Base-by-base conservation (phyloP, 2,888 invertebrate species). In the Nymphalis c-album region DNA sequence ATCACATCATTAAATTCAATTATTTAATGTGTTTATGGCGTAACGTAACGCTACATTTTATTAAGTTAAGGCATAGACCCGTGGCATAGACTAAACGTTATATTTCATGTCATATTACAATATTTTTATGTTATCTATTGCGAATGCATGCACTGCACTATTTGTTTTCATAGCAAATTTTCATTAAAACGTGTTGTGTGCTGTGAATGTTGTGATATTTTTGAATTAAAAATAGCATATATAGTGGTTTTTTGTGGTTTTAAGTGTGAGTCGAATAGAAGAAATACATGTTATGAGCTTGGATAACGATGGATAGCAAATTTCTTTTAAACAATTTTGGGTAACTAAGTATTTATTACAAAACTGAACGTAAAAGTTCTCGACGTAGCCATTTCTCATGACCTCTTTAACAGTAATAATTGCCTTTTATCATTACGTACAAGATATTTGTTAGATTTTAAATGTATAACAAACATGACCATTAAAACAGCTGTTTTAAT, bases 321-420 rank as follows among this genome's bases (percentile, higher is more conserved):
- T 83, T 82, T 73, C 86, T 91, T 73, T 78, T 91, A 47, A 89
- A 91, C 70, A 90, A 90, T 78, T 78, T 90, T 73, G 82, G 88
- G 91, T 91, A 84, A 85, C 81, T 73, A n/a, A n/a, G n/a, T n/a
- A 35, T 63, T 53, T 40, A 40, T 57, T 57, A 26, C 35, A 57
- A 57, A 55, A 60, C 60, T 61, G 51, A 64, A 31, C 67, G 58
- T 45, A 60, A 59, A 67, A 71, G 60, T 65, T 71, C 46, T 64
- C 63, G 68, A 74, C 74, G 73, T 76, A 73, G 71, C 67, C 73
- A 75, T 71, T 64, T 73, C 66, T 68, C 70, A 62, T 78, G 79
- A 77, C 73, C 72, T 74, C 73, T 71, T 78, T 75, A 40, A 40
- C 3, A 40, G 13, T 13, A 13, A 13, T 13, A 13, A 2, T 40